Conservation (phyloP, 2,797 vertebrate species). For the Bradypodion ventrale region DNA sequence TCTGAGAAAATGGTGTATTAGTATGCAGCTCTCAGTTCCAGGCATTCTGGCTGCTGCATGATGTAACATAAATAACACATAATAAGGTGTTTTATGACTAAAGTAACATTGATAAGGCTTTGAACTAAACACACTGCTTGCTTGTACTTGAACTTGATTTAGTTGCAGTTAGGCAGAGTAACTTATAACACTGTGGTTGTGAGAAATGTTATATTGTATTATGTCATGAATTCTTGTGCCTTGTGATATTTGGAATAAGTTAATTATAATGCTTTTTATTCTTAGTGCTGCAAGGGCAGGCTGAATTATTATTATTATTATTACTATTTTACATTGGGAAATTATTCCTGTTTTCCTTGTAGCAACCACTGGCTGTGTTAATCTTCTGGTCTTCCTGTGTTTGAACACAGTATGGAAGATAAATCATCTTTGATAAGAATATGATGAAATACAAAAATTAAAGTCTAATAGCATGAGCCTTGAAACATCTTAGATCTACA, state of each 20-base stretch:
- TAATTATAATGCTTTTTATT: not conserved
- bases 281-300: not conserved
- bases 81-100: conserved; percentile 12
- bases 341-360: not conserved
- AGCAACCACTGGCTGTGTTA: not conserved
- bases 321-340: not conserved
- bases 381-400: not conserved
- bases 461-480: conserved; percentile 6
- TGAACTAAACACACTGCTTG: not conserved
- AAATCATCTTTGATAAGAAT: not conserved
- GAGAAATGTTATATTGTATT: not conserved
- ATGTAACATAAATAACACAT: conserved; percentile 34
- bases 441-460: conserved; percentile 1
- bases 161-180: not conserved
- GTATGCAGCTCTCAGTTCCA: conserved; percentile 10
- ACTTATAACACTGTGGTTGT: conserved; percentile 1
- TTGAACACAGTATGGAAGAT: conserved; percentile 3
- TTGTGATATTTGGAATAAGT: not conserved
- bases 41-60: conserved; percentile 37
- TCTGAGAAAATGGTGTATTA: conserved; percentile 37
- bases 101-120: conserved; percentile 10
- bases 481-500: conserved; percentile 32
- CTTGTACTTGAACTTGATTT: not conserved
- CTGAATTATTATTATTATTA: conserved; percentile 1
- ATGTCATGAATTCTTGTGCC: not conserved